These are phyloP conservation scores for Petrosia ficiformis DNA, from an alignment of 37 sponge, comb jelly and placozoan genomes.

Conservation along the genomic window DNA sequence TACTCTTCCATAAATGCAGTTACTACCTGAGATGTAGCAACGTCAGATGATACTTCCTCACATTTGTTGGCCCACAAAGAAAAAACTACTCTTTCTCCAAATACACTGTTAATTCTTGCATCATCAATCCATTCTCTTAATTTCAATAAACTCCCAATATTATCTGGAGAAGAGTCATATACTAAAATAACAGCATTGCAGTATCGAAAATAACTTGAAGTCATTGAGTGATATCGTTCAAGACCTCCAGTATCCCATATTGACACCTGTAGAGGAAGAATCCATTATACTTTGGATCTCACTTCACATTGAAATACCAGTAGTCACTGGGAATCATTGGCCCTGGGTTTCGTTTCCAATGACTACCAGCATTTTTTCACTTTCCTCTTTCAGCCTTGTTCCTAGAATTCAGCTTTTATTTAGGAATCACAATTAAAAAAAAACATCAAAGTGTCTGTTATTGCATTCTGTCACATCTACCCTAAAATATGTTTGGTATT, in stretches of 20 bases:
- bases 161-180: constrained; percentile 15
- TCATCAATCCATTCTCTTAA: constrained; percentile 32
- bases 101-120: not conserved
- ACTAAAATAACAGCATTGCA: constrained; percentile 46
- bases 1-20: constrained; percentile 6
- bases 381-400: no score
- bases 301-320: not conserved
- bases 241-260: constrained; percentile 58
- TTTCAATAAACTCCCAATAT: not conserved
- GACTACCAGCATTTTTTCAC: no score
- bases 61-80: constrained; percentile 54
- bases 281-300: no score
- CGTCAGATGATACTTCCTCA: not conserved
- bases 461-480: no score
- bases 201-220: constrained; percentile 34
- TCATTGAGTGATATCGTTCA: constrained; percentile 17
- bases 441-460: no score
- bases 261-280: constrained; percentile 20
- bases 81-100: constrained; percentile 11
- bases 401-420: no score
- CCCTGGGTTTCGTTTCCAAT: no score
- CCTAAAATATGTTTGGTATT: no score
- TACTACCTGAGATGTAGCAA: no score
- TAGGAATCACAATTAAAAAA: no score
- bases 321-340: no score